phyloP scores from a whole-genome alignment of 1,140 invertebrate genomes.

The Drosophila ficusphila region DNA sequence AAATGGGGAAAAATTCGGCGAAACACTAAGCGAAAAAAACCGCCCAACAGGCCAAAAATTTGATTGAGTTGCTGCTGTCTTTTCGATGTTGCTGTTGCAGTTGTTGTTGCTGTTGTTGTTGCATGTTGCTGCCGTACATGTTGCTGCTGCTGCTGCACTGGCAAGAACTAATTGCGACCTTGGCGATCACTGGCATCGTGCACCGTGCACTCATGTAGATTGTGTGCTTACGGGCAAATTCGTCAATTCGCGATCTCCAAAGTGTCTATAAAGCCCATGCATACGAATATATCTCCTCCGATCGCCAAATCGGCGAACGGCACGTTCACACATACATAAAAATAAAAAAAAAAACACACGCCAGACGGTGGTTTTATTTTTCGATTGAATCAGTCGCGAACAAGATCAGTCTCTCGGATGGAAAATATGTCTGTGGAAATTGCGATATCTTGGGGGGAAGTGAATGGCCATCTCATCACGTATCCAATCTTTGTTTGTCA shows the following conservation, averaged over 20 bases:
- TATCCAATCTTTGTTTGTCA: neutral
- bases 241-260: constrained; percentile 1
- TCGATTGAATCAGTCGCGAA: neutral
- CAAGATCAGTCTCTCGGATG: constrained; percentile 2
- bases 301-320: constrained; percentile 12
- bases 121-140: constrained; percentile 22
- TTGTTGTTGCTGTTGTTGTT: constrained; percentile 3
- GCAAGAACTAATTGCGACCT: constrained; percentile 79
- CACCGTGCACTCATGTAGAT: constrained; percentile 71
- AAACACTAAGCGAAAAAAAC: constrained; percentile 20
- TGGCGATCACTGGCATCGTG: constrained; percentile 44
- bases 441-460: neutral
- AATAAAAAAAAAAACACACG: too few relatives aligned
- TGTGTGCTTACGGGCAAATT: constrained; percentile 39
- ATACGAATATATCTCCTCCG: neutral
- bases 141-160: constrained; percentile 24
- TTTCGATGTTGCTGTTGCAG: constrained; percentile 11
- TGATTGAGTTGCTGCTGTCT: constrained; percentile 59
- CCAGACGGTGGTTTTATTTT: neutral
- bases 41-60: constrained; percentile 23
- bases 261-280: neutral
- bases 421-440: constrained; percentile 5
- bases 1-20: constrained; percentile 44
- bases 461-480: constrained; percentile 3
- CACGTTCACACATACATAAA: constrained; percentile 15